Conservation (phyloP, 2,888 invertebrate species). For the Acanthosoma haemorrhoidale region DNA sequence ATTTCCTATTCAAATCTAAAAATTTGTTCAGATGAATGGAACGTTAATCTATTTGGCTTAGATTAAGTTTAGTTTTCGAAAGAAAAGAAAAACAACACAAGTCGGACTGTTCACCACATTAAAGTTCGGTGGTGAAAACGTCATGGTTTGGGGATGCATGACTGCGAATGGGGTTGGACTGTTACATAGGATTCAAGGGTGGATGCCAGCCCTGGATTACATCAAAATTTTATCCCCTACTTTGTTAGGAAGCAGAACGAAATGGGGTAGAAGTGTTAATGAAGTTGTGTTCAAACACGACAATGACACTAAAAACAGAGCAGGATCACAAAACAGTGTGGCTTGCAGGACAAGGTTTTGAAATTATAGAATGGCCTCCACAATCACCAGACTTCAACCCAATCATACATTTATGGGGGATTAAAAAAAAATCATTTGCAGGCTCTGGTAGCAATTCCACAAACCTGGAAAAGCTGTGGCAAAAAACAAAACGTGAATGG, state of each 20-base stretch:
- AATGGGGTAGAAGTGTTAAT: background rate
- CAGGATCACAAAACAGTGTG: background rate
- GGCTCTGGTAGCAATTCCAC: background rate
- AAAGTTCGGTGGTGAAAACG: too few relatives aligned
- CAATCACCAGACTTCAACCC: background rate
- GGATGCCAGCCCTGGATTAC: background rate
- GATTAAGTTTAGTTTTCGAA: too few relatives aligned
- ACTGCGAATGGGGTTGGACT: background rate
- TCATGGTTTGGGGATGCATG: background rate
- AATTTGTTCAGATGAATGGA: too few relatives aligned
- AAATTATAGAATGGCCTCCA: background rate
- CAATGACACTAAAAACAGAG: background rate
- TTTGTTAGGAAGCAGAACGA: background rate
- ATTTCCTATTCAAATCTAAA: too few relatives aligned
- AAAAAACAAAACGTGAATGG: background rate
- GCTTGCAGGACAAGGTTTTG: background rate
- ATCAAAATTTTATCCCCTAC: background rate
- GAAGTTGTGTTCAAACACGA: background rate
- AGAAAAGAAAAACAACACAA: too few relatives aligned
- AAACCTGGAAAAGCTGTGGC: background rate
- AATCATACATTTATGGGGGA: background rate
- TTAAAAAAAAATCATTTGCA: background rate
- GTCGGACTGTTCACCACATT: too few relatives aligned
- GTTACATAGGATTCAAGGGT: background rate
- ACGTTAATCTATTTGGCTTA: too few relatives aligned